Evolutionary conservation across 2,113 vertebrate genomes (phyloP).

Genomic region (rabbit (Oryctolagus cuniculus)): mOryCun1.1 NC_091434.1:152790001-152790500

Average conservation of each 20-base stretch:
- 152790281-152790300: not conserved
- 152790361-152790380: not conserved
- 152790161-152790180: not conserved
- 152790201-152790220: no score
- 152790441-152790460: conserved; percentile 39
- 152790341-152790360: not conserved
- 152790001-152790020: not conserved
- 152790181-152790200: no score
- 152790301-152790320: not conserved
- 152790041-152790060: not conserved
- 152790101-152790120: not conserved
- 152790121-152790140: not conserved
- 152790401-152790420: not conserved
- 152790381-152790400: conserved; percentile 41
- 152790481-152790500: not conserved
- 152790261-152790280: not conserved
- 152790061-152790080: conserved; percentile 27
- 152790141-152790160: not conserved
- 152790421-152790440: conserved; percentile 4
- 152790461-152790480: conserved; percentile 38
- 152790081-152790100: not conserved
- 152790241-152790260: not conserved
- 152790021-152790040: not conserved
- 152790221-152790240: not conserved
- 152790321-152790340: not conserved